Base-by-base conservation (phyloP, 2,888 invertebrate genomes). In the Polyploca ridens region DNA sequence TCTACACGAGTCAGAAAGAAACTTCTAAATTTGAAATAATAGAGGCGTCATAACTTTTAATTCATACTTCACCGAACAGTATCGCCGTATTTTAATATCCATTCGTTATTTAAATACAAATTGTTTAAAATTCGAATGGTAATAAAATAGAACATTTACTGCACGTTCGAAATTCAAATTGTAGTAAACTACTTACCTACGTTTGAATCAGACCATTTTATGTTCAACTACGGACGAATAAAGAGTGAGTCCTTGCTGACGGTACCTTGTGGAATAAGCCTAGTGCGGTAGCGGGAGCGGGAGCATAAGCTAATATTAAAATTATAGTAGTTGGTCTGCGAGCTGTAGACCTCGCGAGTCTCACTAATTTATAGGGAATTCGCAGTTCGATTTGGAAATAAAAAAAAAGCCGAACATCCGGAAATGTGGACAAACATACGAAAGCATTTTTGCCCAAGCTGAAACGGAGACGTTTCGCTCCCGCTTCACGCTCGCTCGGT, bases 221-320 rank as follows among this genome's bases (percentile, higher is more conserved):
- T 66, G 67, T 64, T 62, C 64, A 62, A 67, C 64, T 67, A 64
- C 63, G 64, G 64, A 66, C 54, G 54, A 19, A 66, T 69, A 66
- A 69, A 67, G 64, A 63, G 62, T 62, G 64, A 63, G 62, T 63
- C 58, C 46, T 63, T 58, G 54, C 54, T 49, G n/a, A 61, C 16
- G n/a, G 19, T 35, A 19, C 19, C 19, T 19, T 54, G 16, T 19
- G 19, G 54, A 0, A 10, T 54, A 54, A 54, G 54, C 10, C 19
- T 19, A 3, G 19, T 19, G n/a, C 7, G 19, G 54, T 3, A 54
- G 19, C 54, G 54, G 54, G 7, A 49, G 49, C 49, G 16, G 49
- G n/a, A n/a, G n/a, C n/a, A n/a, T n/a, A n/a, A n/a, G n/a, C n/a
- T n/a, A n/a, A n/a, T n/a, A n/a, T n/a, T n/a, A n/a, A n/a, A n/a